These are phyloP conservation scores for Eulacestoma nigropectus DNA, from an alignment of 2,113 vertebrate species.

Conservation along the genomic window DNA sequence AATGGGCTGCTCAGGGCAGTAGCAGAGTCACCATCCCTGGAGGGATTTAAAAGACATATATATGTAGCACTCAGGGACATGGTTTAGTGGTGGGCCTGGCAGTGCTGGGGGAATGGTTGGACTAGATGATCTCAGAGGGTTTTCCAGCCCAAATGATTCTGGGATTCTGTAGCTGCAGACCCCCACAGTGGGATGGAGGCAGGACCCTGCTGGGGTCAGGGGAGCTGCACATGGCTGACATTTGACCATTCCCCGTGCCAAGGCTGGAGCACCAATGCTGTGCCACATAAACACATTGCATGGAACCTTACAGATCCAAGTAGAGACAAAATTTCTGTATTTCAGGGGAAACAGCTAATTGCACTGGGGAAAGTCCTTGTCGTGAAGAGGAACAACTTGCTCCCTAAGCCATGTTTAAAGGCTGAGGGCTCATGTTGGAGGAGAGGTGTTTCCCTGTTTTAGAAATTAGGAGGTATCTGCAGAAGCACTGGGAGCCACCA, in stretches of 20 bases:
- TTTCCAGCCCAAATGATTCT: not conserved
- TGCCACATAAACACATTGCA: not conserved
- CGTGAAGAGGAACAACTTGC: not conserved
- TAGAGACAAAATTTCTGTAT: not conserved
- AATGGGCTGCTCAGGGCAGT: not conserved
- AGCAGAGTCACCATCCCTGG: not conserved
- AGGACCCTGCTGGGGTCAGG: not conserved
- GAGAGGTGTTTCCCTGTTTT: not conserved
- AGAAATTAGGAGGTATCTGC: not conserved
- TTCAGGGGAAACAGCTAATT: not conserved
- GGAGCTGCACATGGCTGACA: not conserved
- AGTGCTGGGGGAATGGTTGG: not conserved
- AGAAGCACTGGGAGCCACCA: accelerated
- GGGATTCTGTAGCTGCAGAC: not conserved
- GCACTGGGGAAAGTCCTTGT: not conserved
- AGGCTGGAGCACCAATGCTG: not conserved
- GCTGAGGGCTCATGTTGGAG: accelerated
- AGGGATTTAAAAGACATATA: not conserved
- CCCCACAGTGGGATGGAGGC: not conserved
- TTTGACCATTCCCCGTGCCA: not conserved
- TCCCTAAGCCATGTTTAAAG: not conserved
- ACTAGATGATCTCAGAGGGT: not conserved
- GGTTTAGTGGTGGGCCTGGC: not conserved
- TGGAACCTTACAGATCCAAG: not conserved
- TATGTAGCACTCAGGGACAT: not conserved